phyloP scores from a whole-genome alignment of 2,113 vertebrate species.

The Petaurus breviceps region DNA sequence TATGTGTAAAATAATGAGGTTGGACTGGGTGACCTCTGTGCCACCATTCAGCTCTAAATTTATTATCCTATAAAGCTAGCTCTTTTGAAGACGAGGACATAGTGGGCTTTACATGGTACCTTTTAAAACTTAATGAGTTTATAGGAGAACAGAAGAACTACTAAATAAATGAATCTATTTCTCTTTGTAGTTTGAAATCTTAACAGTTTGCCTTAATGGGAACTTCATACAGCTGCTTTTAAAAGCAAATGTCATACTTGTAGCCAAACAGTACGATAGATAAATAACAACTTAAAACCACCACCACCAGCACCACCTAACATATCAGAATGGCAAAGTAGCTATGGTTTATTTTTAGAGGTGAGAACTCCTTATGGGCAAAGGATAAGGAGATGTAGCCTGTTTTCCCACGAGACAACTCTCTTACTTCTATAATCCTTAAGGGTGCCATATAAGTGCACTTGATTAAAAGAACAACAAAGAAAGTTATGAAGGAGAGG shows the following conservation, averaged over 20 bases:
- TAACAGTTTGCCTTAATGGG: constrained; percentile 35
- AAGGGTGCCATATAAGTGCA: background rate
- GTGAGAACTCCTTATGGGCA: background rate
- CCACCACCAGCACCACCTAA: background rate
- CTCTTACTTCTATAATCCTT: background rate
- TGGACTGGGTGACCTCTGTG: background rate
- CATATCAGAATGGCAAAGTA: background rate
- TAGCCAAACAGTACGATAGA: background rate
- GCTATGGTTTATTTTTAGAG: background rate
- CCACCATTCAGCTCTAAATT: background rate
- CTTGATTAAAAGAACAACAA: background rate
- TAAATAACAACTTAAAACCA: background rate
- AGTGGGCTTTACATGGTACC: constrained; percentile 23
- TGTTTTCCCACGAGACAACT: background rate
- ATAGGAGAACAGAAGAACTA: constrained; percentile 18
- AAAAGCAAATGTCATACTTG: constrained; percentile 21
- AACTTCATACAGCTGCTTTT: background rate
- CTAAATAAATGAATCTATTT: constrained; percentile 13
- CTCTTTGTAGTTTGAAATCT: constrained; percentile 16
- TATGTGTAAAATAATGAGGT: background rate
- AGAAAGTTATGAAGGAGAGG: background rate
- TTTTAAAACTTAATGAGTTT: constrained; percentile 42
- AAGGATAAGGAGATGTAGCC: background rate
- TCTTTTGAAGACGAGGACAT: background rate
- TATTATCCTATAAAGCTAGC: background rate